phyloP scores from a whole-genome alignment of 2,797 vertebrate species.

The Acipenser ruthenus region DNA sequence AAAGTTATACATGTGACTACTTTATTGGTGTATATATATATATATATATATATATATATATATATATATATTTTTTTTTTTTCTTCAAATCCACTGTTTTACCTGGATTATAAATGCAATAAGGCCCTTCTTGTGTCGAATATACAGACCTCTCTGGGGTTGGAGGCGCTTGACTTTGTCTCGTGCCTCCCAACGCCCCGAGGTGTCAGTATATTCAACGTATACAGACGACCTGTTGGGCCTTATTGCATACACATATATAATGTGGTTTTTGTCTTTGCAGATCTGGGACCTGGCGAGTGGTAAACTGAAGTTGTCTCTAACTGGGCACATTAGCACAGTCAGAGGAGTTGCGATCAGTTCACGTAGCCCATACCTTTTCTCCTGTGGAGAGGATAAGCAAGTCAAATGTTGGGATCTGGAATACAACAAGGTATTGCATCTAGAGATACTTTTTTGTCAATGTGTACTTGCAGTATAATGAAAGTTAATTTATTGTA shows the following conservation, averaged over 20 bases:
- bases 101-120: no score
- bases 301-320: conserved; percentile 87
- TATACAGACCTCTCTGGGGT: no score
- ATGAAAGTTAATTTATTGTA: background rate
- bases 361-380: conserved; percentile 85
- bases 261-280: background rate
- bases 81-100: no score
- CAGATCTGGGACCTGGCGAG: conserved; percentile 97
- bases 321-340: conserved; percentile 96
- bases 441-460: conserved; percentile 8
- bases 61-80: no score
- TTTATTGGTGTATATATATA: no score
- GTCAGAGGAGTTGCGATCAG: conserved; percentile 93
- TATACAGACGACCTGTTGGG: no score
- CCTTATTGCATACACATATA: background rate
- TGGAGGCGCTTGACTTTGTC: no score
- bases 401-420: conserved; percentile 98
- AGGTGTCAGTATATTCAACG: no score
- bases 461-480: background rate
- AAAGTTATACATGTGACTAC: no score
- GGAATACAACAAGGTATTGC: conserved; percentile 89
- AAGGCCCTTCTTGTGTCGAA: no score
- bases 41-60: no score
- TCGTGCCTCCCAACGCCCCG: no score
- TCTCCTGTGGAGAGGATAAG: conserved; percentile 97